Base-by-base conservation (phyloP, 2,797 vertebrate species). In the Gymnopithys bicolor region DNA sequence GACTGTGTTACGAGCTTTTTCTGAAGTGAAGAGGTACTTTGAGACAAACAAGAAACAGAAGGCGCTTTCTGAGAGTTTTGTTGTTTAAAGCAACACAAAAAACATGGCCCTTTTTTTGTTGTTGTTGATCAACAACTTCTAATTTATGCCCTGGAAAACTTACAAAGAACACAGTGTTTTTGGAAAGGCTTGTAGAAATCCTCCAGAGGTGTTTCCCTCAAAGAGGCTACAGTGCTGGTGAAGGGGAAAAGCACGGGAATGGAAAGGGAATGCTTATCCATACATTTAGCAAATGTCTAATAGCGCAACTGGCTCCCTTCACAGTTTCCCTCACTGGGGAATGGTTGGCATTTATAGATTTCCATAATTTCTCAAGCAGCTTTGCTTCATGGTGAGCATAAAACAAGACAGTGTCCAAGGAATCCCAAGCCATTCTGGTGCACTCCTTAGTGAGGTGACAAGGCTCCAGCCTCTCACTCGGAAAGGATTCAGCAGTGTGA, bases 41-140 rank as follows among this genome's bases (percentile, higher is more conserved):
- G 43, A n/a, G 80, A n/a, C 83, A 95, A 89, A 85, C 89, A 84
- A 76, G 85, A n/a, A 89, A 70, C 87, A 93, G 75, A 85, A 91
- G 48, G 56, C 1, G 0, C 82, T 81, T 80, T 90, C 70, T 89
- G 49, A 28, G 83, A 27, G 45, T 78, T 87, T n/a, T 48, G 60
- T 74, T 87, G 35, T 77, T 87, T 69, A 75, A 90, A 90, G 67
- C 59, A 67, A 88, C 95, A 62, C 77, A 86, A 81, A 86, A 80
- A 33, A 1, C n/a, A 12, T 2, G 37, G 22, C 55, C 69, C 23
- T 7, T 7, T 58, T 41, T 37, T 55, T 69, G 49, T 71, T 67
- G 35, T 81, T 96, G 82, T 84, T 90, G 89, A 63, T 92, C 78
- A 91, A 75, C 93, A 75, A 21, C 58, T 81, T 66, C 13, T 78